Conservation (phyloP, 2,113 vertebrate species). For the Leptosomus discolor region DNA sequence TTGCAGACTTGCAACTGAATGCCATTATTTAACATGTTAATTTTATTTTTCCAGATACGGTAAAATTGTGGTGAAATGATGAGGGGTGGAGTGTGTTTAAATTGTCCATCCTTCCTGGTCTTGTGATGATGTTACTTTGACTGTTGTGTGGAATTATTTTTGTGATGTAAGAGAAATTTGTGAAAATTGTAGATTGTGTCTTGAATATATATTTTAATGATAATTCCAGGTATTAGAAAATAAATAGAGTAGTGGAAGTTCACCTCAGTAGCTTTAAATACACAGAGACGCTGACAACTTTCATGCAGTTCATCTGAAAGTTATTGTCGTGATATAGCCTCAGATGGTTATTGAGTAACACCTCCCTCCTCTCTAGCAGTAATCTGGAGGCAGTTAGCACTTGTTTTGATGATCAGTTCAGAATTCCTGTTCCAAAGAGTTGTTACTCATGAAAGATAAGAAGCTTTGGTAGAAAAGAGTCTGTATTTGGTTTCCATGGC, state of each 20-base stretch:
- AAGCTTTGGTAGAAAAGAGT: background rate
- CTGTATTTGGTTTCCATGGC: background rate
- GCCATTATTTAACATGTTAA: background rate
- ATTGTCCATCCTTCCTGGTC: background rate
- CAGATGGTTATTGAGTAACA: background rate
- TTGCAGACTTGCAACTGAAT: background rate
- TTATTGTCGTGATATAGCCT: background rate
- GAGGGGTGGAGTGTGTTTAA: background rate
- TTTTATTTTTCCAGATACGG: background rate
- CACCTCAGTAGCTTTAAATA: background rate
- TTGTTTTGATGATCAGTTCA: background rate
- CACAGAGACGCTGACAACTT: background rate
- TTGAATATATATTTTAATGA: background rate
- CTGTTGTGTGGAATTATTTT: background rate
- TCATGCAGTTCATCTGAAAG: background rate
- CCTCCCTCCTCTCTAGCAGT: background rate
- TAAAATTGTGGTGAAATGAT: background rate
- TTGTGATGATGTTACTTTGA: background rate
- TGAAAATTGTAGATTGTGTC: background rate
- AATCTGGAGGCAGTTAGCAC: rapidly evolving
- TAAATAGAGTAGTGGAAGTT: background rate
- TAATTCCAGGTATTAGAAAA: background rate
- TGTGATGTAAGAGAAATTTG: background rate
- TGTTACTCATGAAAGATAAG: background rate
- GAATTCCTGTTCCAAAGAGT: background rate